These are phyloP conservation scores for Paragorgia papillata DNA, from an alignment of 92 coral and sea anemone genomes.

Conservation along the genomic window DNA sequence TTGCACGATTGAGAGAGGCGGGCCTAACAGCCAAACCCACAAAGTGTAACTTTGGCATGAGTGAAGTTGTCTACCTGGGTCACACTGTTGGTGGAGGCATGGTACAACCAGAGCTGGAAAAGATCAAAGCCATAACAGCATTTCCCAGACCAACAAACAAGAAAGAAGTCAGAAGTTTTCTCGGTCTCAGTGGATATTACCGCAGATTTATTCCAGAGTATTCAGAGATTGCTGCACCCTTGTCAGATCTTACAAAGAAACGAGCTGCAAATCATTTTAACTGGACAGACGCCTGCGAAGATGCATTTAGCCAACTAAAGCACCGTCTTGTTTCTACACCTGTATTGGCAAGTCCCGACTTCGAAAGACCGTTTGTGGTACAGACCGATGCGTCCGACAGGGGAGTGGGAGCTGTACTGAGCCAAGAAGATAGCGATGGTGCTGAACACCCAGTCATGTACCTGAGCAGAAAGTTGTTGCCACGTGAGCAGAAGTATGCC, in stretches of 20 bases:
- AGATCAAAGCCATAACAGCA: too few species aligned
- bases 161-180: neutral
- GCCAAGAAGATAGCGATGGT: too few species aligned
- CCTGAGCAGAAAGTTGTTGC: constrained; percentile 22
- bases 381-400: constrained; percentile 45
- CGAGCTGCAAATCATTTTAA: constrained; percentile 24
- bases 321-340: constrained; percentile 14
- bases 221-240: constrained; percentile 35
- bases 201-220: constrained; percentile 41
- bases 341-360: constrained; percentile 19
- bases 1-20: too few species aligned
- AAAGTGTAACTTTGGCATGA: too few species aligned
- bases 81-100: too few species aligned
- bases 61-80: too few species aligned
- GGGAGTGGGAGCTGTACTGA: constrained; percentile 33
- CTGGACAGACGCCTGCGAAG: constrained; percentile 29
- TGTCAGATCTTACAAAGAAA: constrained; percentile 45
- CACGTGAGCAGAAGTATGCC: constrained; percentile 23
- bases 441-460: constrained; percentile 34
- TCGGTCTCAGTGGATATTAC: constrained; percentile 38
- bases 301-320: constrained; percentile 33
- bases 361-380: constrained; percentile 30
- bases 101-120: too few species aligned
- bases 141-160: too few species aligned
- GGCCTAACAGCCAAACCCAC: too few species aligned